A percentile compares a stretch with the other conserved stretches of the same genome.
Evolutionary conservation across 92 coral and sea anemone genomes (phyloP).

Genomic region (Paragorgia papillata): DNA sequence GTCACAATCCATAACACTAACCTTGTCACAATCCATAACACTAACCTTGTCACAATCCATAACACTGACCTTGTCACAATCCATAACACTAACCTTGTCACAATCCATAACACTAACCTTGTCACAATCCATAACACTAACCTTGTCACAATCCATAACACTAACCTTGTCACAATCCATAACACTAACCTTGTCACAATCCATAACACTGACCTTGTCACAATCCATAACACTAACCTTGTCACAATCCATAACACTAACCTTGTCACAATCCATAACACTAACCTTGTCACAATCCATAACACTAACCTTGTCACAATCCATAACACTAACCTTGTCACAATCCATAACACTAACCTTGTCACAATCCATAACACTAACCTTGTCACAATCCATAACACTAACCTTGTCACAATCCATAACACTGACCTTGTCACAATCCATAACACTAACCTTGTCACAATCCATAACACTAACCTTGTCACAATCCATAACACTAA

Average conservation of each 20-base stretch:
- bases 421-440: no score
- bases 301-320: conserved; percentile 81
- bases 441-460: conserved; percentile 66
- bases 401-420: conserved; percentile 92
- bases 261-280: conserved; percentile 96
- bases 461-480: no score
- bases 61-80: conserved; percentile 81
- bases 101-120: conserved; percentile 60
- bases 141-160: background rate
- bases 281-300: no score
- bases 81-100: no score
- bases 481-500: conserved; percentile 15
- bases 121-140: conserved; percentile 87
- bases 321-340: no score
- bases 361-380: conserved; percentile 87
- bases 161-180: conserved; percentile 92
- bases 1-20: conserved; percentile 15
- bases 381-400: background rate
- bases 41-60: no score
- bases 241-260: conserved; percentile 15
- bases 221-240: no score
- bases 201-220: conserved; percentile 66
- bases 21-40: conserved; percentile 96
- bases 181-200: no score
- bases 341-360: conserved; percentile 60